Conservation (phyloP, 1,140 invertebrate genomes). For the Cotesia typhae region DNA sequence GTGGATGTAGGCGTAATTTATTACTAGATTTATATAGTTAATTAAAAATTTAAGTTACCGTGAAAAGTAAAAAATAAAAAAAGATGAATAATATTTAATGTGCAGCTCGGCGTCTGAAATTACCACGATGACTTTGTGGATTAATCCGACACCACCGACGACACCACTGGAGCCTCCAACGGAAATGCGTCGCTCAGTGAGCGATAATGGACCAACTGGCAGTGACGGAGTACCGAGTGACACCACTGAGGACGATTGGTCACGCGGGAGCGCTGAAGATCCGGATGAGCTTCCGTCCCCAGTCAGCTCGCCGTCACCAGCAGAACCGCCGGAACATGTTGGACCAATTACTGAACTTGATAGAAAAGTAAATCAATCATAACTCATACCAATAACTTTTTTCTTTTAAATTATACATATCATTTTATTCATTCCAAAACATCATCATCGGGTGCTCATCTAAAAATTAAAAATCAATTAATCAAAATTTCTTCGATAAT, state of each 20-base stretch:
- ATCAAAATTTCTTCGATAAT: no score
- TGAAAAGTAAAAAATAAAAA: neutral
- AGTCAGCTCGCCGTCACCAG: slow-evolving; percentile 57
- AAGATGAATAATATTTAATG: slow-evolving; percentile 5
- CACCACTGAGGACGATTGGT: slow-evolving; percentile 76
- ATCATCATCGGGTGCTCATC: no score
- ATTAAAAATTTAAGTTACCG: neutral
- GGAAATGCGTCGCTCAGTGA: slow-evolving; percentile 62
- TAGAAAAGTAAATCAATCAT: slow-evolving; percentile 51
- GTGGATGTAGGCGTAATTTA: slow-evolving; percentile 1
- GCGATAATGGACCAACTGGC: slow-evolving; percentile 64
- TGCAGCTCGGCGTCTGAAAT: slow-evolving; percentile 61
- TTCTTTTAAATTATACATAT: no score
- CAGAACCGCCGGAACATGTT: slow-evolving; percentile 52
- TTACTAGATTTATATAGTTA: slow-evolving; percentile 1
- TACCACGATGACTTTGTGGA: slow-evolving; percentile 51
- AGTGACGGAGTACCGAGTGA: slow-evolving; percentile 74
- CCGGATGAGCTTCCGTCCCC: slow-evolving; percentile 65
- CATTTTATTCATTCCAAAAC: no score
- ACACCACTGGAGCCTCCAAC: slow-evolving; percentile 49
- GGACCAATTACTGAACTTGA: slow-evolving; percentile 63
- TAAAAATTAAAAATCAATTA: no score
- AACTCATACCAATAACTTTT: neutral
- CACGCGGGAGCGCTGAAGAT: slow-evolving; percentile 71
- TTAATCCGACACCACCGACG: slow-evolving; percentile 58